phyloP scores from a whole-genome alignment of 2,113 vertebrate species.

The Osmerus eperlanus region DNA sequence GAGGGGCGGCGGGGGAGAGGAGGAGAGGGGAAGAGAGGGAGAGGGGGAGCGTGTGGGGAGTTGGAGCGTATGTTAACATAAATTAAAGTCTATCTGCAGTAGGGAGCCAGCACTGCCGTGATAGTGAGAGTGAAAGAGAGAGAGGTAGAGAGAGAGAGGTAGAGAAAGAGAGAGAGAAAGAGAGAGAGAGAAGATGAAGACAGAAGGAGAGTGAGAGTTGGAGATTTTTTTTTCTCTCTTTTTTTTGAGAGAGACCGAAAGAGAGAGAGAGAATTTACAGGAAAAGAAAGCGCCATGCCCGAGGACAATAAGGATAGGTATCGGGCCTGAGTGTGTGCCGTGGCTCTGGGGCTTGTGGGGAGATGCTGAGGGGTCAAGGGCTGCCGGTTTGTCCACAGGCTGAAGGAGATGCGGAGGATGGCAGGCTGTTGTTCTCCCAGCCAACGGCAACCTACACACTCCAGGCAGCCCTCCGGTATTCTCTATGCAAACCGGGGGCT shows the following conservation, averaged over 20 bases:
- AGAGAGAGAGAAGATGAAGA: conserved; percentile 2
- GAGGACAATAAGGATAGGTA: conserved; percentile 4
- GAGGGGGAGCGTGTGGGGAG: conserved; percentile 34
- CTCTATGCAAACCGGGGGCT: conserved; percentile 61
- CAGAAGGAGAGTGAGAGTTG: conserved; percentile 4
- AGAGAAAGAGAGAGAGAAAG: conserved; percentile 19
- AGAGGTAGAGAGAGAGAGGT: conserved; percentile 13
- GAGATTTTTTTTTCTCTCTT: not conserved
- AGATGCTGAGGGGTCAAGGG: not conserved
- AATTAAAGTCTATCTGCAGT: conserved; percentile 65
- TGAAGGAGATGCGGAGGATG: conserved; percentile 21
- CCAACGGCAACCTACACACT: conserved; percentile 52
- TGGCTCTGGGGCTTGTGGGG: not conserved
- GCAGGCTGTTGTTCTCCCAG: conserved; percentile 32
- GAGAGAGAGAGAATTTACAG: not conserved
- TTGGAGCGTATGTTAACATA: conserved; percentile 69
- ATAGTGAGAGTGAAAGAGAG: conserved; percentile 8
- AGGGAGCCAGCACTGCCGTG: not conserved
- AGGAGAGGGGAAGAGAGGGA: not conserved
- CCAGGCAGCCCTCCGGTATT: conserved; percentile 65
- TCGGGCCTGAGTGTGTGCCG: not conserved
- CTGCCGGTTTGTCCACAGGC: not conserved
- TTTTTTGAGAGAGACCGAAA: not conserved
- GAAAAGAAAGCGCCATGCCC: conserved; percentile 1
- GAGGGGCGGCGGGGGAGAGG: conserved; percentile 22